Conservation (phyloP, 2,113 vertebrate genomes). For the Forbesichthys papilliferus region DNA sequence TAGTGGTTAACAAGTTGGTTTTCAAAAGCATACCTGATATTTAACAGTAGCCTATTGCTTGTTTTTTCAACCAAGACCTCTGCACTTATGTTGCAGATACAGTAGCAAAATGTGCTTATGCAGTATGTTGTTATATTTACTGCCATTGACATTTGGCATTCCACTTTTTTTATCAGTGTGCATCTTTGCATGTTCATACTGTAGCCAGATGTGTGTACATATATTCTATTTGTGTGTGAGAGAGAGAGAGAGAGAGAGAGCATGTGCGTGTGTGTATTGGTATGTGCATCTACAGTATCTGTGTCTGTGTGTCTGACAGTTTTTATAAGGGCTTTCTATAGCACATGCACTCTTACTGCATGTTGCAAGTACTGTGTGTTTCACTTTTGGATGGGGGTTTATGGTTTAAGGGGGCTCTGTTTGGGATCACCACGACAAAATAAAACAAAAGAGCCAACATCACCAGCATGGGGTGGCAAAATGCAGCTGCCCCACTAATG, state of each 20-base stretch:
- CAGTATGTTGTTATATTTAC: too few species aligned
- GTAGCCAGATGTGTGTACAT: not conserved
- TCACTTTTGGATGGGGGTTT: constrained; percentile 1
- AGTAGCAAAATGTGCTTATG: too few species aligned
- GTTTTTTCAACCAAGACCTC: too few species aligned
- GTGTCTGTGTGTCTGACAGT: not conserved
- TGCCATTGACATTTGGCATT: too few species aligned
- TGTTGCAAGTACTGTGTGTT: not conserved
- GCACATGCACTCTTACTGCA: not conserved
- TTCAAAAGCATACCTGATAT: not conserved
- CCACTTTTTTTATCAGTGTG: too few species aligned
- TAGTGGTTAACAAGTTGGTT: not conserved
- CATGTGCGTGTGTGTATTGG: not conserved
- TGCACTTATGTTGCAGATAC: too few species aligned
- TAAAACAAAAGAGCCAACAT: constrained; percentile 58
- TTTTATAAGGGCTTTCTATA: not conserved
- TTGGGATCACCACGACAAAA: constrained; percentile 42
- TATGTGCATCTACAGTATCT: not conserved
- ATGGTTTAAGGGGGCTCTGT: constrained; percentile 59
- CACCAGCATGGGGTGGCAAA: constrained; percentile 70
- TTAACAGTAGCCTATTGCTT: too few species aligned
- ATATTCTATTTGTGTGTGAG: not conserved
- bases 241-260: too few species aligned
- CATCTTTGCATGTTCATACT: not conserved
- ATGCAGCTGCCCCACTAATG: constrained; percentile 77